Evolutionary conservation across 2,797 vertebrate genomes (phyloP), one percentile per base, ranked within the genome.

Genomic region (Cichlasoma orientale): DNA sequence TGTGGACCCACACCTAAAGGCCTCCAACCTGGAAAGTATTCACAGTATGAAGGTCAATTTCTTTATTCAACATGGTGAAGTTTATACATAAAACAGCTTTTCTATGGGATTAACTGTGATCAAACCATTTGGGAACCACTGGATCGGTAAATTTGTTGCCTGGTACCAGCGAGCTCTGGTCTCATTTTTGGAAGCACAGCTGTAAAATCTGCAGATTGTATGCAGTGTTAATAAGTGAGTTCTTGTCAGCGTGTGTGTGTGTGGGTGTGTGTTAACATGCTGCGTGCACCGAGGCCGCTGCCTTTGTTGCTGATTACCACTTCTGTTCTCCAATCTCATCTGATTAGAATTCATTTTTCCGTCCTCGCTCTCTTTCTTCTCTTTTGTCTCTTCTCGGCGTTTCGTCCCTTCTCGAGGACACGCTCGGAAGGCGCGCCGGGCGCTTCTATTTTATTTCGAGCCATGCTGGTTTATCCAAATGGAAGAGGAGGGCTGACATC

Each of bases 221-320:
- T 91, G 85, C 89, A 82, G 89, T 55, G 86, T 89, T 93, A 91
- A 91, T 89, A 86, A 87, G 86, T 8, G 27, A 55, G 31, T 55
- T 56, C 36, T 56, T 79, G 36, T 66, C 16, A 47, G 36, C 8
- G 12, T 63, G 11, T 31, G 29, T 57, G 25, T 73, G 63, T 44
- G n/a, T 66, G 12, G 71, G 19, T 61, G 58, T 80, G 77, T 59
- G 56, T 73, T 75, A 85, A 75, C 84, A 79, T 59, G 55, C 74
- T 61, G 78, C 53, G 61, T 58, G 71, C 56, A 63, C 68, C 16
- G 56, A 82, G 63, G 41, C 33, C 1, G 10, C 41, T 74, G 72
- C 75, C 77, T 87, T 78, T 77, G 78, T 77, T 78, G 80, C 76
- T 88, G 87, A 88, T 87, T 83, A 88, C 79, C 80, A 71, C 80